Percentiles rank a stretch among this genome's conserved stretches.
These are phyloP conservation scores for Ashinkailepas kermadecensis DNA, from an alignment of 2,888 invertebrate species.

Conservation along the genomic window DNA sequence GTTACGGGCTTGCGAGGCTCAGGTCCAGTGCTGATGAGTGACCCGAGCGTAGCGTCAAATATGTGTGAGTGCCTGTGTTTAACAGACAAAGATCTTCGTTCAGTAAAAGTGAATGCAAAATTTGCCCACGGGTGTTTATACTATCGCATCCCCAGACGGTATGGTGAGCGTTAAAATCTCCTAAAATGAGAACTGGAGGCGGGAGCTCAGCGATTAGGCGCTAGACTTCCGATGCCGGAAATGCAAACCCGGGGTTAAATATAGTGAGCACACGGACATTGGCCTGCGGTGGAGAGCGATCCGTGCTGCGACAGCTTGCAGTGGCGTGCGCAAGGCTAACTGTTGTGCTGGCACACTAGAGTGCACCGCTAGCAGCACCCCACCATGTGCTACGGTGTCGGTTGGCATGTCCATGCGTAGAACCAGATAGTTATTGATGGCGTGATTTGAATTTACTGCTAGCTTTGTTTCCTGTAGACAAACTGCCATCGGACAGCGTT, in stretches of 20 bases:
- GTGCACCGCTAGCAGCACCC: not conserved
- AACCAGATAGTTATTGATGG: not conserved
- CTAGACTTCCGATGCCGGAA: not conserved
- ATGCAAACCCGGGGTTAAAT: not conserved
- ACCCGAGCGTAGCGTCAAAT: not conserved
- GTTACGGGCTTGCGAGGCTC: not conserved
- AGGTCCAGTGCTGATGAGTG: not conserved
- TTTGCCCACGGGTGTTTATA: not conserved
- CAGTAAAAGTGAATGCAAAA: not conserved
- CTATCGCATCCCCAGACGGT: not conserved
- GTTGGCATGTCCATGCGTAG: not conserved
- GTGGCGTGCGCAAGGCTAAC: not conserved
- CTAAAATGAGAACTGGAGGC: not conserved
- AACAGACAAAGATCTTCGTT: not conserved
- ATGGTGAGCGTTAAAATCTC: not conserved
- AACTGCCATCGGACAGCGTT: not conserved
- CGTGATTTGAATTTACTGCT: not conserved
- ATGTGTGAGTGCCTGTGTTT: not conserved
- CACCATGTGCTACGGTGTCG: not conserved
- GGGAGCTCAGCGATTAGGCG: not conserved
- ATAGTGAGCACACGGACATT: not conserved
- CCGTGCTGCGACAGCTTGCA: not conserved
- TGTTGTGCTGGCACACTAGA: not conserved
- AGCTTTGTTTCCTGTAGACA: not conserved
- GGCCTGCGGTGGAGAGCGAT: not conserved